A percentile compares a stretch with the other conserved stretches of the same genome.
Evolutionary conservation across 2,797 vertebrate species (phyloP).

Genomic region (Phoeniculus purpureus): DNA sequence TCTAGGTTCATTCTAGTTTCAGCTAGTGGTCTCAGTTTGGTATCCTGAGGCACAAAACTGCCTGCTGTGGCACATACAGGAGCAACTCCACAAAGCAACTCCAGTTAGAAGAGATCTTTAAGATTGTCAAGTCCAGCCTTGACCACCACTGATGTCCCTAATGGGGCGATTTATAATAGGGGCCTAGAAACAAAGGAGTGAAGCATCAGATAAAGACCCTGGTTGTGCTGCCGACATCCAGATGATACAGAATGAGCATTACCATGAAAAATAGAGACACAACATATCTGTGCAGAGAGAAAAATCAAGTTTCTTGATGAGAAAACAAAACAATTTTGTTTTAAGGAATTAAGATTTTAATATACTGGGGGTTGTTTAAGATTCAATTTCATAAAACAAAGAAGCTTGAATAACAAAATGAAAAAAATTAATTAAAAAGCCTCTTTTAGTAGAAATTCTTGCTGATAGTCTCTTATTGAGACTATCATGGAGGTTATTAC

Average conservation of each 20-base stretch:
- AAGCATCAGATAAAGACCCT: not conserved
- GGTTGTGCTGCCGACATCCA: not conserved
- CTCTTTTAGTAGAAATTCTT: not conserved
- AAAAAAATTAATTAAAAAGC: not conserved
- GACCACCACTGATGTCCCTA: too few relatives aligned
- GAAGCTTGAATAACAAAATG: not conserved
- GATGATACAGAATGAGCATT: not conserved
- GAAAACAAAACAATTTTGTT: not conserved
- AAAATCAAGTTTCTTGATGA: not conserved
- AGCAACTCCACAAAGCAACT: not conserved
- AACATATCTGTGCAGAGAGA: too few relatives aligned
- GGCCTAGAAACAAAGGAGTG: not conserved
- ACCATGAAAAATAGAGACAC: not conserved
- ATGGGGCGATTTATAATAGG: rapidly evolving
- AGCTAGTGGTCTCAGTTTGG: not conserved
- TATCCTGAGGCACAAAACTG: not conserved
- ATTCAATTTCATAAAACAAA: not conserved
- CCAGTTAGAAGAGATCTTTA: too few relatives aligned
- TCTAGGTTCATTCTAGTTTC: not conserved
- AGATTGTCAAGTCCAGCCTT: too few relatives aligned
- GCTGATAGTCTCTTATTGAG: not conserved
- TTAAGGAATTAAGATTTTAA: not conserved
- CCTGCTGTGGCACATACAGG: not conserved
- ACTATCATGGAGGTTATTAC: too few relatives aligned
- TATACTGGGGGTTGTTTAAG: too few relatives aligned